Evolutionary conservation across 2,888 invertebrate species (phyloP).

Genomic region (Physocephala rufipes): DNA sequence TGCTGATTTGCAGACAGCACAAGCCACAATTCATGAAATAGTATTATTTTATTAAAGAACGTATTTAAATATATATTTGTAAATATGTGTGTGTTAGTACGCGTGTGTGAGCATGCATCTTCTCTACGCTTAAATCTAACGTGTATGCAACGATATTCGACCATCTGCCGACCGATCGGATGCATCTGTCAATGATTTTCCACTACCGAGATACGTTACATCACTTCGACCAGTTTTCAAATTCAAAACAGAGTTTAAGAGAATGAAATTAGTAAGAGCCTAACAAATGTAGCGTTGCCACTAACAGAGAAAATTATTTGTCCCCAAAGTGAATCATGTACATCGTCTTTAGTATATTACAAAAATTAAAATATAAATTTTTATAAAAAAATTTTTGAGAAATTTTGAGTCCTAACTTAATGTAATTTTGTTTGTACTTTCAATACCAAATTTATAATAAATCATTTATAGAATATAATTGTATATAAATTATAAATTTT

Average conservation of each 20-base stretch:
- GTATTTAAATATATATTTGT: background rate
- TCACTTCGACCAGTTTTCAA: slow-evolving; percentile 17
- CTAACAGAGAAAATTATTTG: no score
- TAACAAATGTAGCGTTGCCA: background rate
- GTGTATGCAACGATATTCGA: slow-evolving; percentile 20
- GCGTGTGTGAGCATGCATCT: background rate
- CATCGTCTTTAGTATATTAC: background rate
- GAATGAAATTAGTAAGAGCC: background rate
- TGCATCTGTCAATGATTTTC: slow-evolving; percentile 25
- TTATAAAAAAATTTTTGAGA: no score
- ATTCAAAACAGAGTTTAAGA: background rate
- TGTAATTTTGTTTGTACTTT: no score
- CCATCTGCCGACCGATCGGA: background rate
- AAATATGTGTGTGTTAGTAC: background rate
- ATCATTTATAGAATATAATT: no score
- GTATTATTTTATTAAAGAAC: no score
- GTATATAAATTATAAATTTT: no score
- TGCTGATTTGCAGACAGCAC: background rate
- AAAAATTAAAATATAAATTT: no score
- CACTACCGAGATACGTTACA: background rate
- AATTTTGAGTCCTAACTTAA: no score
- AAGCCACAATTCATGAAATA: slow-evolving; percentile 11
- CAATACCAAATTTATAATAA: no score
- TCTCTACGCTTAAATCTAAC: background rate
- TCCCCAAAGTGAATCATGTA: no score